Percentiles rank a stretch among this genome's conserved stretches.
phyloP scores from a whole-genome alignment of 2,888 invertebrate species.

The Chironomus tentans region DNA sequence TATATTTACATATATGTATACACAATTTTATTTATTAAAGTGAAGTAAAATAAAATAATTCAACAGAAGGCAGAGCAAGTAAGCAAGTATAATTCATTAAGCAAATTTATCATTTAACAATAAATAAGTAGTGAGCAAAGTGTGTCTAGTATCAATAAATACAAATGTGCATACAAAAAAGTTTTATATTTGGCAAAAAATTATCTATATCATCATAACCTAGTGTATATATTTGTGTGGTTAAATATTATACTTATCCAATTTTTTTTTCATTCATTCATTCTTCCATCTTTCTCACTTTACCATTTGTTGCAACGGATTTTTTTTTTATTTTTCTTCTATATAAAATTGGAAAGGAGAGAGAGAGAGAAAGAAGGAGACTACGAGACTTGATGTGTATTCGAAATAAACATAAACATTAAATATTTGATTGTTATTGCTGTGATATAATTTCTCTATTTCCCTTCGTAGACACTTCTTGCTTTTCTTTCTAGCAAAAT shows the following conservation, averaged over 20 bases:
- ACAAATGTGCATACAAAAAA: slow-evolving; percentile 10
- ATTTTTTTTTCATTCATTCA: slow-evolving; percentile 12
- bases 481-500: background rate
- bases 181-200: slow-evolving; percentile 7
- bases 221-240: slow-evolving; percentile 12
- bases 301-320: background rate
- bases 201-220: slow-evolving; percentile 22
- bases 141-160: slow-evolving; percentile 7
- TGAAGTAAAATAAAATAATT: background rate
- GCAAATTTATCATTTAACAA: slow-evolving; percentile 8
- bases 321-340: background rate
- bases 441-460: slow-evolving; percentile 25
- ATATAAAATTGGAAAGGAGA: background rate
- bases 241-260: slow-evolving; percentile 27
- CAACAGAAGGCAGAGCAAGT: background rate
- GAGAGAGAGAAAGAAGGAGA: slow-evolving; percentile 7
- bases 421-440: slow-evolving; percentile 25
- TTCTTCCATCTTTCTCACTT: background rate
- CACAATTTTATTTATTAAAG: background rate
- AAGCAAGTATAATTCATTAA: slow-evolving; percentile 4
- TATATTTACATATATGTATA: background rate
- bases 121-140: slow-evolving; percentile 3
- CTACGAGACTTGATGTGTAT: slow-evolving; percentile 20
- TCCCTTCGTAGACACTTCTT: background rate
- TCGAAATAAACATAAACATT: slow-evolving; percentile 26